These are phyloP conservation scores for Abramis brama DNA, from an alignment of 2,113 vertebrate genomes.

Conservation along the genomic window DNA sequence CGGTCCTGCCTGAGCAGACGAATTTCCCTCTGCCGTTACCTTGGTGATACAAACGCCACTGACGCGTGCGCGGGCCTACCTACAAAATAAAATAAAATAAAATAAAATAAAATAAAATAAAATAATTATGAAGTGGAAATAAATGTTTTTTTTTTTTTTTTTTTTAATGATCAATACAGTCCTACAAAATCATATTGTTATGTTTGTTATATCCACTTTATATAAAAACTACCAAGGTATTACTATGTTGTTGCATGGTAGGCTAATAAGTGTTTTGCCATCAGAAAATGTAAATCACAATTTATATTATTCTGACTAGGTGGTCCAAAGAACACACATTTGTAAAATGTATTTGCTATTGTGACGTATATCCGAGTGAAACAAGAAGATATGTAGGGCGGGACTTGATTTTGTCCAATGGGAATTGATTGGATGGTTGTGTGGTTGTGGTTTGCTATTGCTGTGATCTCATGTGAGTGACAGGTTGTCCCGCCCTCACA, in stretches of 20 bases:
- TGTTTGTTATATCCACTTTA: background rate
- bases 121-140: background rate
- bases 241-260: background rate
- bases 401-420: too few species aligned
- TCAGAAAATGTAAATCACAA: background rate
- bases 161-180: background rate
- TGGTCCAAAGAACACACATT: background rate
- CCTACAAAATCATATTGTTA: background rate
- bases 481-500: too few species aligned
- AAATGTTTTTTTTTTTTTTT: background rate
- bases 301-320: background rate
- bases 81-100: background rate
- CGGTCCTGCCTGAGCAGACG: slow-evolving; percentile 54
- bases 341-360: too few species aligned
- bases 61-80: background rate
- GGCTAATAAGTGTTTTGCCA: background rate
- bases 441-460: too few species aligned
- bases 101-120: background rate
- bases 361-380: too few species aligned
- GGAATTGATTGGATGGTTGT: too few species aligned
- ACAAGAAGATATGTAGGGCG: too few species aligned
- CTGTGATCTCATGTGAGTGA: too few species aligned
- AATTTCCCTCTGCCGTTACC: slow-evolving; percentile 55
- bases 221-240: background rate
- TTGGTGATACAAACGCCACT: slow-evolving; percentile 40